Conservation (phyloP, 2,888 invertebrate species). For the Pocota personata region DNA sequence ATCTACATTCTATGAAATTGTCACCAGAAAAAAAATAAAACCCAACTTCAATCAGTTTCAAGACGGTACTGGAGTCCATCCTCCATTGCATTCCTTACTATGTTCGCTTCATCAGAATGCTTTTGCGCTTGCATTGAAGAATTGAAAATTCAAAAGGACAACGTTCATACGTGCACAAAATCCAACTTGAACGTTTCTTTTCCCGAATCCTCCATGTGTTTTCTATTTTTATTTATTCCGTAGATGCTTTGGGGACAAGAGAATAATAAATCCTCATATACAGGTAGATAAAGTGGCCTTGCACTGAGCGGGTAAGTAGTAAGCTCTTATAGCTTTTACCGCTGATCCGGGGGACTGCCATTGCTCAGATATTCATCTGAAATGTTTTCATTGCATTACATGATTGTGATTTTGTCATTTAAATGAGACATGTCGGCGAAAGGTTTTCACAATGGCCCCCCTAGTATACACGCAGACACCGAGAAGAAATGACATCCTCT, state of each 20-base stretch:
- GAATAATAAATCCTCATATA: slow-evolving; percentile 50
- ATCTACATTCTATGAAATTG: not conserved
- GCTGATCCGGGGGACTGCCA: slow-evolving; percentile 12
- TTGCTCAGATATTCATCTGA: slow-evolving; percentile 65
- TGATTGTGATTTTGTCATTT: slow-evolving; percentile 71
- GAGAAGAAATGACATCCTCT: not conserved
- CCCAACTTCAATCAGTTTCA: not conserved
- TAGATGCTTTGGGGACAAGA: slow-evolving; percentile 49
- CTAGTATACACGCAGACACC: not conserved
- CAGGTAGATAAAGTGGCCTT: slow-evolving; percentile 12
- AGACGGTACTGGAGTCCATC: not conserved
- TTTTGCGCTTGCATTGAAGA: slow-evolving; percentile 55
- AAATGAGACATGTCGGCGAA: slow-evolving; percentile 67
- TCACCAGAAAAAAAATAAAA: not conserved
- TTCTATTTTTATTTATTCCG: slow-evolving; percentile 8
- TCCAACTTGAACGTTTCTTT: slow-evolving; percentile 13
- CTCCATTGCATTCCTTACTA: slow-evolving; percentile 9
- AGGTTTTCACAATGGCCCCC: slow-evolving; percentile 5
- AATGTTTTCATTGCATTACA: slow-evolving; percentile 69
- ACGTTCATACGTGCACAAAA: slow-evolving; percentile 8
- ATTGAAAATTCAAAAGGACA: slow-evolving; percentile 47
- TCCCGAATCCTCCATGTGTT: not conserved
- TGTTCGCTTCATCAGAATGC: slow-evolving; percentile 31
- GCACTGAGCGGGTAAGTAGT: slow-evolving; percentile 18
- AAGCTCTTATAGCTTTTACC: slow-evolving; percentile 1